phyloP scores from a whole-genome alignment of 2,113 vertebrate genomes.

The Rhombomys opimus region DNA sequence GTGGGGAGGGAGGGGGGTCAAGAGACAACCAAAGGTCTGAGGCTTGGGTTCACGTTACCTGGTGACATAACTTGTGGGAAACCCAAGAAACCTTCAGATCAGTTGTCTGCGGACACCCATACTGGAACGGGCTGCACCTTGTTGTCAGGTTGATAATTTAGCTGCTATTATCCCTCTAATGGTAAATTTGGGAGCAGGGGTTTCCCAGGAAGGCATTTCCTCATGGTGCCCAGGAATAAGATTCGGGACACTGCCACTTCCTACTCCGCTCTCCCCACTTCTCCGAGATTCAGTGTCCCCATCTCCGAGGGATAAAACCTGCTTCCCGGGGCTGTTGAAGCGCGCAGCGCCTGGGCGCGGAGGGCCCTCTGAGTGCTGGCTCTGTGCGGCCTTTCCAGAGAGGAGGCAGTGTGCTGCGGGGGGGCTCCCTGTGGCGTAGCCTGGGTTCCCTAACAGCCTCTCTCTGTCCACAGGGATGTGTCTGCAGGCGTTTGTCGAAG shows the following conservation, averaged over 20 bases:
- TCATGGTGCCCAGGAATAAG: not conserved
- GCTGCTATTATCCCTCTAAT: not conserved
- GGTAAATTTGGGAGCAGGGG: not conserved
- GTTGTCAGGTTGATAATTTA: not conserved
- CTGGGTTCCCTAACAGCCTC: not conserved
- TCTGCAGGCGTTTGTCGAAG: conserved; percentile 95
- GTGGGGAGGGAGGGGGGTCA: not conserved
- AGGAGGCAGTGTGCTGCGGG: not conserved
- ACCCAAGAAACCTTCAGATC: not conserved
- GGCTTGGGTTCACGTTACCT: not conserved
- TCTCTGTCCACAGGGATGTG: conserved; percentile 92
- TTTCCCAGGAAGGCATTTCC: not conserved
- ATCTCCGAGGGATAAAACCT: not conserved
- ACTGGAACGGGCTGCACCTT: rapidly evolving
- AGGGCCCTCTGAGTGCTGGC: too few relatives aligned
- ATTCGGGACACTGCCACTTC: not conserved
- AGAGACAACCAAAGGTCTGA: not conserved
- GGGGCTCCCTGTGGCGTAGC: not conserved
- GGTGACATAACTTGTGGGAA: not conserved
- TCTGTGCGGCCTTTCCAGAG: rapidly evolving
- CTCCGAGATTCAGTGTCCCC: not conserved
- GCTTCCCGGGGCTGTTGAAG: not conserved
- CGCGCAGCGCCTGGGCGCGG: not conserved
- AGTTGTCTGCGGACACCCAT: rapidly evolving
- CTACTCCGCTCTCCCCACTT: not conserved